Evolutionary conservation across 2,113 vertebrate genomes (phyloP), one percentile per base, ranked within the genome.

Genomic region (Chrysochloris asiatica): DNA sequence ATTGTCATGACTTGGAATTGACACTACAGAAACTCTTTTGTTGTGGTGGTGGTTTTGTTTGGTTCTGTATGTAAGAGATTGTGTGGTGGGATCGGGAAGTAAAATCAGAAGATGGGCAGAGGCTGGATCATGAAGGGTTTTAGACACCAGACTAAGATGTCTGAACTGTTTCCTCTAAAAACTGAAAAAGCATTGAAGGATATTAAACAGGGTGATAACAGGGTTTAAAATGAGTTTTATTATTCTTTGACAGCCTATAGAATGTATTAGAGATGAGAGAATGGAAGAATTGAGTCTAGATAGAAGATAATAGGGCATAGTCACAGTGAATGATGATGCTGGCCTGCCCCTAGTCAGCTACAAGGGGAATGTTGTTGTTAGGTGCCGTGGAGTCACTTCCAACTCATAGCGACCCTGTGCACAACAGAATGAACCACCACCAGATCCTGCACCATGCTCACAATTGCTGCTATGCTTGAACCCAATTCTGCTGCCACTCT

Each of bases 31-130:
- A 36, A 16, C 33, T 67, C 16, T n/a, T 65, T 65, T 65, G 30
- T 67, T 36, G 4, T 59, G 22, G 56, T 22, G 19, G 56, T 28
- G 4, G 8, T 59, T 22, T 59, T 56, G 16, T 56, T 65, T 16
- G 11, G 28, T 67, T 33, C n/a, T 67, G 3, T 36, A 48, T 4
- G 4, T 22, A 13, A 26, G 75, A 67, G 21, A 77, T 84, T 94
- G 24, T 81, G 69, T 52, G 77, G 75, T 83, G 79, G 69, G 36
- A 3, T 76, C 33, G 86, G 48, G 72, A 80, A 30, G 61, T 0
- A 21, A 89, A 91, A 52, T 63, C 77, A 87, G 77, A 84, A 77
- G 24, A 36, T 67, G 12, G 48, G n/a, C n/a, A n/a, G n/a, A n/a
- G n/a, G 9, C 8, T 56, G 33, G 36, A 41, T 63, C 52, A 45